phyloP scores from a whole-genome alignment of 2,888 invertebrate genomes.

The Stratiomys singularior region DNA sequence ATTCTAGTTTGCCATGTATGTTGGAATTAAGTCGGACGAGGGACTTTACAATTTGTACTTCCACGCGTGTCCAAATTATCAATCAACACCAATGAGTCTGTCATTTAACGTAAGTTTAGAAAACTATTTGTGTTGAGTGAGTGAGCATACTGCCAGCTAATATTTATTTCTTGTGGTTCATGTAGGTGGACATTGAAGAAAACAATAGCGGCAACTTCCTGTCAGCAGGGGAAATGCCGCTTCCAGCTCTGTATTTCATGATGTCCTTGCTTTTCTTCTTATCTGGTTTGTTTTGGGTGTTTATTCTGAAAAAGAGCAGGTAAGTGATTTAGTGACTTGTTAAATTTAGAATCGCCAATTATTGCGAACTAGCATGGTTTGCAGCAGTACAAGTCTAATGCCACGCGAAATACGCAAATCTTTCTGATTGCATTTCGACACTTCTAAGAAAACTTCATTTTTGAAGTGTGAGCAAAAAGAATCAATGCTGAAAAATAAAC shows the following conservation, averaged over 20 bases:
- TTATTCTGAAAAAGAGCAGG: constrained; percentile 83
- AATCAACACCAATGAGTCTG: constrained; percentile 64
- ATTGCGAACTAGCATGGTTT: too few relatives aligned
- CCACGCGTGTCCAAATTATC: constrained; percentile 88
- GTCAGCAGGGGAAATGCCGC: constrained; percentile 96
- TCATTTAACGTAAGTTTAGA: constrained; percentile 79
- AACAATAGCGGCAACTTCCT: constrained; percentile 86
- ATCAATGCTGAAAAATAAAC: too few relatives aligned
- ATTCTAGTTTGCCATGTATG: constrained; percentile 78
- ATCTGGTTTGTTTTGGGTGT: constrained; percentile 93
- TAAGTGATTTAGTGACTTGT: constrained; percentile 59
- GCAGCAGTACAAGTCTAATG: too few relatives aligned
- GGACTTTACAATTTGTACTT: constrained; percentile 95
- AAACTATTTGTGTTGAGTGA: too few relatives aligned
- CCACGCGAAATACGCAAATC: too few relatives aligned
- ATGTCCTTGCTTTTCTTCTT: constrained; percentile 90
- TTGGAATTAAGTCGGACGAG: constrained; percentile 80
- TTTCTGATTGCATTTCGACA: too few relatives aligned
- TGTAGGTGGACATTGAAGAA: constrained; percentile 86
- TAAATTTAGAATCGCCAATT: too few relatives aligned
- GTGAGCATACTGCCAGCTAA: background rate
- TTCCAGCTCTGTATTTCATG: constrained; percentile 91
- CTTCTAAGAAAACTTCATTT: too few relatives aligned
- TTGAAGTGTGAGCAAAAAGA: too few relatives aligned
- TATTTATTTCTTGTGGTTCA: background rate